phyloP scores from a whole-genome alignment of 2,888 invertebrate species.

The Eurytoma californica region DNA sequence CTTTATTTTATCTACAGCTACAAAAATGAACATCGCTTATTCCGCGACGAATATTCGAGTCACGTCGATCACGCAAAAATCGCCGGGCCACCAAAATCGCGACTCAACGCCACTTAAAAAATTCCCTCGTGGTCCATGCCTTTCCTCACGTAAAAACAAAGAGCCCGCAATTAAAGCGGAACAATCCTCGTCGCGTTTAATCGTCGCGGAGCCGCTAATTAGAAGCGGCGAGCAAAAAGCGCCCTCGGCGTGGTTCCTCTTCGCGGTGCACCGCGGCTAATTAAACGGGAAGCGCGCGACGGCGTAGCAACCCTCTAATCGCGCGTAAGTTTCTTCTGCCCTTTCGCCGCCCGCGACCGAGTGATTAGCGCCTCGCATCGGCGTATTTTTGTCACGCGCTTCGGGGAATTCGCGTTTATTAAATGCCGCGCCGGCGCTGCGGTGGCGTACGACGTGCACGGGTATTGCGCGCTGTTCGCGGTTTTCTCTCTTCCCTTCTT shows the following conservation, averaged over 20 bases:
- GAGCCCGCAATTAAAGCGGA: conserved; percentile 7
- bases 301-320: neutral
- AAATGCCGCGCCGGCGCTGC: conserved; percentile 5
- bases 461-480: neutral
- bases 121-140: no score
- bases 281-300: neutral
- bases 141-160: no score
- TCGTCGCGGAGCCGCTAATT: conserved; percentile 35
- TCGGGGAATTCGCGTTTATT: conserved; percentile 40
- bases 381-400: neutral
- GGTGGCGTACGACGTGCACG: neutral
- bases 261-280: no score
- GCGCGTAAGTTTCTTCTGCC: neutral
- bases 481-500: no score
- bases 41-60: no score
- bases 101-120: no score
- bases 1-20: no score
- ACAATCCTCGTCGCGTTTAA: neutral
- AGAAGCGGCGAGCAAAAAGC: conserved; percentile 1
- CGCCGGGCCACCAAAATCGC: no score
- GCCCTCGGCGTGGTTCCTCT: neutral
- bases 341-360: neutral
- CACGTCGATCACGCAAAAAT: no score
- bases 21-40: no score
- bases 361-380: neutral